phyloP scores from a whole-genome alignment of 1,140 invertebrate genomes.

The Oreohelix idahoensis region DNA sequence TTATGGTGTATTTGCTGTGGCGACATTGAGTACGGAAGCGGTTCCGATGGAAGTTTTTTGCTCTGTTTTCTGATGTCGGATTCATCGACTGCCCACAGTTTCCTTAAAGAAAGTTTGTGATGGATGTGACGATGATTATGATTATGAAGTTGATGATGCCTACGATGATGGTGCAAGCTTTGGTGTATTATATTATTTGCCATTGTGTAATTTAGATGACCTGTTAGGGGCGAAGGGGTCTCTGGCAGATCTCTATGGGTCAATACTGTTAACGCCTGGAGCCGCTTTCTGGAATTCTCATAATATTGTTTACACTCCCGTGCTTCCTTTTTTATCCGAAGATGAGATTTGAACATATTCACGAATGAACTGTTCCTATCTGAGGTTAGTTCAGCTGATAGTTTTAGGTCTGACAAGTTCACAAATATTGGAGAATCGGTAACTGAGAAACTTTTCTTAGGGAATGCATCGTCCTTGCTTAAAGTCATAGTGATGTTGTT shows the following conservation, averaged over 20 bases:
- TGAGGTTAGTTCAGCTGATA: not conserved
- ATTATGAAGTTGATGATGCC: not conserved
- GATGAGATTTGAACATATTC: not conserved
- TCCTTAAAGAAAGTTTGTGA: not conserved
- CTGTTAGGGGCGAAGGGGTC: no score
- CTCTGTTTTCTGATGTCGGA: no score
- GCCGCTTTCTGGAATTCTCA: not conserved
- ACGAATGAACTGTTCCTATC: not conserved
- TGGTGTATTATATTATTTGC: not conserved
- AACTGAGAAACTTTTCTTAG: not conserved
- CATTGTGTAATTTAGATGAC: no score
- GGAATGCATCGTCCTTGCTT: not conserved
- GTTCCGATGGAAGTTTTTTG: no score
- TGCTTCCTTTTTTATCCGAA: not conserved
- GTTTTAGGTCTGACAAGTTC: not conserved
- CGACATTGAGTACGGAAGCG: no score
- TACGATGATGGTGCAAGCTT: not conserved
- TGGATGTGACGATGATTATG: not conserved
- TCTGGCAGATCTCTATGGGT: not conserved
- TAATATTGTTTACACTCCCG: slow-evolving; percentile 3
- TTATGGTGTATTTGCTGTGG: no score
- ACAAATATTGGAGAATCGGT: not conserved
- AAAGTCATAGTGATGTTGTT: not conserved
- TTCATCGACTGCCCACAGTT: no score
- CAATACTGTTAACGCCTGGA: not conserved